These are phyloP conservation scores for Poecile montanus DNA, from an alignment of 2,797 vertebrate genomes.

Conservation along the genomic window DNA sequence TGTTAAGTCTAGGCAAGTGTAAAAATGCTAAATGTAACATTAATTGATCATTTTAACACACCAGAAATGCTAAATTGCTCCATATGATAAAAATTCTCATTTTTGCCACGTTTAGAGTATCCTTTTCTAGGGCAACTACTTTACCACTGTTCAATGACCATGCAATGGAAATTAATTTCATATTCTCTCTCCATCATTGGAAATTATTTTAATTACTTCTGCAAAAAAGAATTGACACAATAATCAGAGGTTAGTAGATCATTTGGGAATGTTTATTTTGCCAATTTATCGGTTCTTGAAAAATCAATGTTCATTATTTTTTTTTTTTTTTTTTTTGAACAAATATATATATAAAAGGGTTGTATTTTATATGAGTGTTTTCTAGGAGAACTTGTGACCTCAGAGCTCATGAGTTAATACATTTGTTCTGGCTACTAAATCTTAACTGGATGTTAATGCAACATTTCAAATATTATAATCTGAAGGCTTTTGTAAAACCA, in stretches of 20 bases:
- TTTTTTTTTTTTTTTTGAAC: not conserved
- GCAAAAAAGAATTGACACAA: constrained; percentile 19
- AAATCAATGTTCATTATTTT: not conserved
- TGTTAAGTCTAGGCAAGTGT: not conserved
- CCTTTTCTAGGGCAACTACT: not conserved
- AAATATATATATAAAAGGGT: not conserved
- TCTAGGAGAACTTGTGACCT: constrained; percentile 12
- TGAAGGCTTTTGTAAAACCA: constrained; percentile 50
- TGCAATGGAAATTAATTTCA: not conserved
- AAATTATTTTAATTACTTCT: constrained; percentile 43
- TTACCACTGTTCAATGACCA: not conserved
- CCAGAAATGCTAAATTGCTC: not conserved
- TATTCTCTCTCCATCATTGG: constrained; percentile 7
- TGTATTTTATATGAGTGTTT: not conserved
- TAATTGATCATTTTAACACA: constrained; percentile 21
- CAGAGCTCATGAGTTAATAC: constrained; percentile 18
- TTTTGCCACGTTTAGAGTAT: not conserved
- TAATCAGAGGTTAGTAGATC: constrained; percentile 20
- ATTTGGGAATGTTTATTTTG: constrained; percentile 41
- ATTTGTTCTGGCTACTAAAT: constrained; percentile 27
- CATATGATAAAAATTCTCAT: not conserved
- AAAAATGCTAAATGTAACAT: constrained; percentile 9
- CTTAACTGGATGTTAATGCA: constrained; percentile 35
- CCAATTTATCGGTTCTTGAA: constrained; percentile 30
- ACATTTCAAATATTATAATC: constrained; percentile 12